phyloP scores from a whole-genome alignment of 2,113 vertebrate genomes.

The Scophthalmus maximus region DNA sequence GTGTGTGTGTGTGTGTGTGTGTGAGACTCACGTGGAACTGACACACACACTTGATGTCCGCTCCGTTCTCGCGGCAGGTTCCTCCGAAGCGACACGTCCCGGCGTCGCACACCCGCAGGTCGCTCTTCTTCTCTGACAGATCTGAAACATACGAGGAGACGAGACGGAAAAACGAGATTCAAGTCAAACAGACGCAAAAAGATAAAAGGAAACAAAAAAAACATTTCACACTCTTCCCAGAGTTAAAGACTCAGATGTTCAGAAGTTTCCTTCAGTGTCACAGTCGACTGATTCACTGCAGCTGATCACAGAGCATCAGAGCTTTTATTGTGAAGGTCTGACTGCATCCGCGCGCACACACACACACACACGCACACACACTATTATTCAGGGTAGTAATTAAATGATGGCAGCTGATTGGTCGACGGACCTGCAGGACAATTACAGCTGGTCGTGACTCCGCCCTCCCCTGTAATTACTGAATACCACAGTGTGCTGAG shows the following conservation, averaged over 20 bases:
- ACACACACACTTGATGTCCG: slow-evolving; percentile 93
- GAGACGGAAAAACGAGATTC: too few relatives aligned
- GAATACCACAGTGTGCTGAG: slow-evolving; percentile 57
- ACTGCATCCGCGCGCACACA: too few relatives aligned
- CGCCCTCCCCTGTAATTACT: slow-evolving; percentile 53
- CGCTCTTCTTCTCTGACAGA: slow-evolving; percentile 91
- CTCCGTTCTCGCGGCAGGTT: slow-evolving; percentile 90
- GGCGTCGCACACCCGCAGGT: slow-evolving; percentile 90
- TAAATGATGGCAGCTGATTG: slow-evolving; percentile 61
- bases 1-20: neutral
- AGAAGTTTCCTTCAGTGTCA: too few relatives aligned
- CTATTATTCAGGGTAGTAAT: slow-evolving; percentile 44
- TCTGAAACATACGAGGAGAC: slow-evolving; percentile 79
- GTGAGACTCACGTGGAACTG: slow-evolving; percentile 91
- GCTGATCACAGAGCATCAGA: neutral
- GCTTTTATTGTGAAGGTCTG: too few relatives aligned
- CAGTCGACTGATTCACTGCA: too few relatives aligned
- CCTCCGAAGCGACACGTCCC: slow-evolving; percentile 93
- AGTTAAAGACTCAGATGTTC: too few relatives aligned
- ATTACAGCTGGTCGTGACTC: slow-evolving; percentile 56
- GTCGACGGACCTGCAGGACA: slow-evolving; percentile 13
- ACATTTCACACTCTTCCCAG: too few relatives aligned
- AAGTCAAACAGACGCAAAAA: too few relatives aligned
- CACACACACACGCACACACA: slow-evolving; percentile 22
- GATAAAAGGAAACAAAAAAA: too few relatives aligned